These are phyloP conservation scores for Rhynchomys soricoides DNA, from an alignment of 2,113 vertebrate genomes.

Conservation along the genomic window DNA sequence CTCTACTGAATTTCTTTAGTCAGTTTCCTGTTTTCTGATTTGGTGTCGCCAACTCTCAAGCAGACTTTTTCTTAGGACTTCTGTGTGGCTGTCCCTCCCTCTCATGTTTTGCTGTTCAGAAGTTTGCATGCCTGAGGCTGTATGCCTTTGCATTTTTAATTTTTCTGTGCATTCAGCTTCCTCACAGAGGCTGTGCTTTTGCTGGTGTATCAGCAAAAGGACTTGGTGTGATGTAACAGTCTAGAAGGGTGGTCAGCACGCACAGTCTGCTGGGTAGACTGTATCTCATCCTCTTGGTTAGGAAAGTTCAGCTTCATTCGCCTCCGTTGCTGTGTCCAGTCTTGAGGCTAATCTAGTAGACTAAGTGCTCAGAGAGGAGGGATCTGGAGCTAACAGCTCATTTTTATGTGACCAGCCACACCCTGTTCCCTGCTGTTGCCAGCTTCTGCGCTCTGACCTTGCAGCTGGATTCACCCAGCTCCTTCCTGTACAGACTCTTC, in stretches of 20 bases:
- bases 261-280: neutral
- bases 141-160: constrained; percentile 20
- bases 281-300: neutral
- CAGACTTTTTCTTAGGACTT: neutral
- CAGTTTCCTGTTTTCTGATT: neutral
- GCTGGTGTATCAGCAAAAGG: neutral
- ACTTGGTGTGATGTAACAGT: neutral
- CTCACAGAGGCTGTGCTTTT: neutral
- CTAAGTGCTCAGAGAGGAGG: neutral
- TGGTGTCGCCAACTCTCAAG: neutral
- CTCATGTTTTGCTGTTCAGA: neutral
- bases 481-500: neutral
- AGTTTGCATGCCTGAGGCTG: neutral
- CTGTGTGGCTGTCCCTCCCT: neutral
- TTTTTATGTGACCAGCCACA: neutral
- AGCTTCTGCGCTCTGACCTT: neutral
- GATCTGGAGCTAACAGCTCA: neutral
- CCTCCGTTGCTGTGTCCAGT: neutral
- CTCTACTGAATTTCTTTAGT: neutral
- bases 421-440: neutral
- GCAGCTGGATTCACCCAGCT: neutral
- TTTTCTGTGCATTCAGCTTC: neutral
- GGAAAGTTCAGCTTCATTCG: neutral
- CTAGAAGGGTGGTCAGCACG: neutral
- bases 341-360: neutral